Percentiles rank a stretch among this genome's conserved stretches.
Conservation (phyloP, 2,888 invertebrate species). For the Amblyjoppa proteus region DNA sequence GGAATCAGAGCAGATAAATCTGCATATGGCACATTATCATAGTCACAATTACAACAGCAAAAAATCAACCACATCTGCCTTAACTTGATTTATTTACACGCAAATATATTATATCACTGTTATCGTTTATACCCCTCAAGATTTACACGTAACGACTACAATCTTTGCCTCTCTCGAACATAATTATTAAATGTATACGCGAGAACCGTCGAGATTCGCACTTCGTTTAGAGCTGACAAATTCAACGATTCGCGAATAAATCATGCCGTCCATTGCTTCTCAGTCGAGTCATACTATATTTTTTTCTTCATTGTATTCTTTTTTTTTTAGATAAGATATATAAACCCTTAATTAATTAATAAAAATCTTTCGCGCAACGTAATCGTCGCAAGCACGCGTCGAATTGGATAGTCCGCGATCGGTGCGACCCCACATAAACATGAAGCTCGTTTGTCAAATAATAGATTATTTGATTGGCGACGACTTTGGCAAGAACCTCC, state of each 20-base stretch:
- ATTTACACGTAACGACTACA: slow-evolving; percentile 82
- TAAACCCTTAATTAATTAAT: slow-evolving; percentile 60
- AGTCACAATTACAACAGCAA: background rate
- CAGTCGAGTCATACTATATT: slow-evolving; percentile 42
- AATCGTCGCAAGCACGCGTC: slow-evolving; percentile 47
- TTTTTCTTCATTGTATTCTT: slow-evolving; percentile 9
- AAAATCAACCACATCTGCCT: slow-evolving; percentile 67
- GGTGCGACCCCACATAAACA: slow-evolving; percentile 24
- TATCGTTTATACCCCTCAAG: slow-evolving; percentile 79
- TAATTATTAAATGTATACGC: slow-evolving; percentile 13
- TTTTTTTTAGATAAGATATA: slow-evolving; percentile 61
- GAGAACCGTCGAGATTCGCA: slow-evolving; percentile 47
- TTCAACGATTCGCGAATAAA: slow-evolving; percentile 45
- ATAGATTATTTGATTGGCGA: background rate
- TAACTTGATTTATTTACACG: slow-evolving; percentile 84
- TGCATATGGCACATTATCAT: background rate
- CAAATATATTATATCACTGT: slow-evolving; percentile 84
- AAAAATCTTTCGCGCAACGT: slow-evolving; percentile 49
- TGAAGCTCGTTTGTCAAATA: slow-evolving; percentile 42
- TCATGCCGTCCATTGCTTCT: background rate
- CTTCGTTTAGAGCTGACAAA: slow-evolving; percentile 2
- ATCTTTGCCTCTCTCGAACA: slow-evolving; percentile 69
- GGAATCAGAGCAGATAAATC: background rate
- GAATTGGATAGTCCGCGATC: slow-evolving; percentile 34
- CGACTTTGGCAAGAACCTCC: slow-evolving; percentile 57